phyloP scores from a whole-genome alignment of 2,797 vertebrate genomes.

The Chlorospingus flavigularis region DNA sequence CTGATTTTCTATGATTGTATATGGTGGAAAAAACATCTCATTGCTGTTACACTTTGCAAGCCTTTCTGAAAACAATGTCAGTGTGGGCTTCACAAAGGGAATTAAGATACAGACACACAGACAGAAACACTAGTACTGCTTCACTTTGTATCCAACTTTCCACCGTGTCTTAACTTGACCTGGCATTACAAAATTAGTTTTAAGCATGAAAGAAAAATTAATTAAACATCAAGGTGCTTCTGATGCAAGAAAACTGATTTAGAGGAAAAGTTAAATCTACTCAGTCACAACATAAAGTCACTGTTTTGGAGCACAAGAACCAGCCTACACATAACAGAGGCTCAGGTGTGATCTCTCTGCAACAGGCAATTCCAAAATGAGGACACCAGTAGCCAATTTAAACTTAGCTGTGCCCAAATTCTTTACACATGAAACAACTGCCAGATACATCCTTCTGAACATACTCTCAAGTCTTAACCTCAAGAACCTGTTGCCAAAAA shows the following conservation, averaged over 20 bases:
- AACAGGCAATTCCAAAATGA: not conserved
- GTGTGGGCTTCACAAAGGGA: not conserved
- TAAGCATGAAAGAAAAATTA: not conserved
- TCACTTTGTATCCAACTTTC: not conserved
- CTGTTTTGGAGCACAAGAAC: not conserved
- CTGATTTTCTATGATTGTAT: not conserved
- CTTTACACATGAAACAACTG: not conserved
- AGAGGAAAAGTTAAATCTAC: not conserved
- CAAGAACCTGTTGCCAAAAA: not conserved
- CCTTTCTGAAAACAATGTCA: not conserved
- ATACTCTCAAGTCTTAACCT: not conserved
- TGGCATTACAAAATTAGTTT: not conserved
- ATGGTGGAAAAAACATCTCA: not conserved
- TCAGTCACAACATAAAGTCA: not conserved
- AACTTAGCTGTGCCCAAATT: not conserved
- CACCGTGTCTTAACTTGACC: rapidly evolving
- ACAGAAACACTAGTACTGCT: not conserved
- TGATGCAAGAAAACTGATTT: not conserved
- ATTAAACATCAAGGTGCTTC: not conserved
- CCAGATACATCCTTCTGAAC: not conserved
- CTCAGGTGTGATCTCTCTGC: not conserved
- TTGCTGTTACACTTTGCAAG: not conserved
- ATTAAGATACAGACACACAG: not conserved
- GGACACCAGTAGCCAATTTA: not conserved
- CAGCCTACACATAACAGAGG: not conserved